Evolutionary conservation across 2,113 vertebrate species (phyloP), one percentile per base, ranked within the genome.

Genomic region (Mionectes macconnelli): DNA sequence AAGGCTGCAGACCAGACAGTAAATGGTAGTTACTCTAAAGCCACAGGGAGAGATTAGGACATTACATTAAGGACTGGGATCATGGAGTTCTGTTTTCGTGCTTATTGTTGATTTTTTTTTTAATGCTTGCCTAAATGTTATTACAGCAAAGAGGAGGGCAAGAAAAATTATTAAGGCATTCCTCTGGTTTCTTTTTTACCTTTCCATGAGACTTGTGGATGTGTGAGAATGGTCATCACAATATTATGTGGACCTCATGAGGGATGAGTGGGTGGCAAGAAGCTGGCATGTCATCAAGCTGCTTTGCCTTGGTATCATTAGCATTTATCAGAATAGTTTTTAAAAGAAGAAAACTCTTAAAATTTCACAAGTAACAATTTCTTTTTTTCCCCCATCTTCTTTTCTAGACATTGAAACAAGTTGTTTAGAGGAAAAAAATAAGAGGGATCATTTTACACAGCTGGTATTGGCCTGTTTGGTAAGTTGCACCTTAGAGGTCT

Each of bases 381-480:
- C 3, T 47, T 67, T 62, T 67, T 35, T 3, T 22, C 14, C 50
- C 3, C 4, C 18, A 10, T 89, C 47, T 80, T 94, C 30, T n/a
- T 94, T 93, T 92, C 31, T 85, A 99, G 99, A 99, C 98, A 99
- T 99, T 94, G 99, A 99, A 97, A 99, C 99, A 39, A 98, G 98
- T 93, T 98, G 99, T 89, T 98, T 99, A 98, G 99, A 99, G 98
- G 99, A 99, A 97, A 99, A 99, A 98, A 98, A 97, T 97, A 99
- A 99, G 95, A 98, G 99, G 94, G 99, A 99, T 96, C 98, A 99
- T 97, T 99, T 99, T 97, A 99, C 99, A 68, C 99, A 99, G 47
- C 95, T 99, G 97, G 99, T 99, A 63, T 98, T 99, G 97, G 98
- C 99, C 7, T 99, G 99, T 98, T 98, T 99, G 99, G 99, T 99